These are phyloP conservation scores for Aethes cnicana DNA, from an alignment of 2,888 invertebrate species.

Conservation along the genomic window DNA sequence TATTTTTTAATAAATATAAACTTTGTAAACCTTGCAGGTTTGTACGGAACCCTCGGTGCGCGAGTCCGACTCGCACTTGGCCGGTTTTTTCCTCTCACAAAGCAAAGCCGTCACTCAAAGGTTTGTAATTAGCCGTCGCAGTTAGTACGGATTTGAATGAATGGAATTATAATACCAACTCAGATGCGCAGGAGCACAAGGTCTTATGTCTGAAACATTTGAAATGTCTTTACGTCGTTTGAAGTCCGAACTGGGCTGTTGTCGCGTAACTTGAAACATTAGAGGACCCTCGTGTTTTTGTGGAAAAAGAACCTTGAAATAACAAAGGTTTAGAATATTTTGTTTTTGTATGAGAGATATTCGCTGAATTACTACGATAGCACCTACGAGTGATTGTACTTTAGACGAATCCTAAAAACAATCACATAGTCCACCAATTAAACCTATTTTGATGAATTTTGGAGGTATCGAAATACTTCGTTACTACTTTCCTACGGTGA, in stretches of 20 bases:
- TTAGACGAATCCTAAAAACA: too few relatives aligned
- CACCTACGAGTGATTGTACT: not conserved
- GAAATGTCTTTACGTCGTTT: not conserved
- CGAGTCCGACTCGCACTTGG: slow-evolving; percentile 3
- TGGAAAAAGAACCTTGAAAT: slow-evolving; percentile 20
- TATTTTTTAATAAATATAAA: too few relatives aligned
- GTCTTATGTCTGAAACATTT: not conserved
- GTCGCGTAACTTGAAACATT: slow-evolving; percentile 16
- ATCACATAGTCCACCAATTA: too few relatives aligned
- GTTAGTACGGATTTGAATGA: slow-evolving; percentile 68
- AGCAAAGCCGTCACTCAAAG: slow-evolving; percentile 70
- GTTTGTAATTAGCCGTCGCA: slow-evolving; percentile 77
- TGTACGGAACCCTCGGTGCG: too few relatives aligned
- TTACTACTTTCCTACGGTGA: too few relatives aligned
- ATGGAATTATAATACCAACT: slow-evolving; percentile 61
- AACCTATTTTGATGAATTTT: too few relatives aligned
- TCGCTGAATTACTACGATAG: not conserved
- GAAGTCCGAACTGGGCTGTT: not conserved
- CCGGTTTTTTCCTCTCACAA: slow-evolving; percentile 65
- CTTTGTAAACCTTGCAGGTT: too few relatives aligned
- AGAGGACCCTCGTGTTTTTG: slow-evolving; percentile 23
- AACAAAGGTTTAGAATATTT: slow-evolving; percentile 6
- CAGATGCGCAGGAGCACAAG: not conserved
- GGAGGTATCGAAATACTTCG: too few relatives aligned
- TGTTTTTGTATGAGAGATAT: not conserved